These are phyloP conservation scores for Carcinoscorpius rotundicauda DNA, from an alignment of 1,140 invertebrate genomes.

Conservation along the genomic window DNA sequence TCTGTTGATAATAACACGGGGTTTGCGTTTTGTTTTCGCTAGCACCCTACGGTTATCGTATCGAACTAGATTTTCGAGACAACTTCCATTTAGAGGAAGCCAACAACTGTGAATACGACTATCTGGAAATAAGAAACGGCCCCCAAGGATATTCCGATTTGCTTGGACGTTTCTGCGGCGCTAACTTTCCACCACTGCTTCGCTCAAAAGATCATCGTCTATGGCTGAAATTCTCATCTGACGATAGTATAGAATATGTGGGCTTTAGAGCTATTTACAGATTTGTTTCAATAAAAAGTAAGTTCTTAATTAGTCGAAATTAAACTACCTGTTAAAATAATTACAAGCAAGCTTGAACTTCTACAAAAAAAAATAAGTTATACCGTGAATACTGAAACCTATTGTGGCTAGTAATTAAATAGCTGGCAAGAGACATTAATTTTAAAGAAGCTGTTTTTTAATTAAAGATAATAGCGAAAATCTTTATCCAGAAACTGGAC, in stretches of 20 bases:
- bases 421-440: too few relatives aligned
- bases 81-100: constrained; percentile 62
- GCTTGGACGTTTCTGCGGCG: constrained; percentile 56
- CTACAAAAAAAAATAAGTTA: too few relatives aligned
- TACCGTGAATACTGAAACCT: too few relatives aligned
- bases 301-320: constrained; percentile 1
- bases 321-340: too few relatives aligned
- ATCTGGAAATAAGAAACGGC: constrained; percentile 62
- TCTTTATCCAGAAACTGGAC: too few relatives aligned
- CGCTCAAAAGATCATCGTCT: constrained; percentile 59
- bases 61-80: constrained; percentile 69
- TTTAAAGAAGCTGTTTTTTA: too few relatives aligned
- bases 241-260: constrained; percentile 67
- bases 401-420: too few relatives aligned
- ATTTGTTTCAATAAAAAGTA: constrained; percentile 39
- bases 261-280: constrained; percentile 69
- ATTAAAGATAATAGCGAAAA: too few relatives aligned
- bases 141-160: constrained; percentile 64
- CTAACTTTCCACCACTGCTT: constrained; percentile 60
- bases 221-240: constrained; percentile 72
- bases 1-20: too few relatives aligned
- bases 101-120: constrained; percentile 64
- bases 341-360: too few relatives aligned
- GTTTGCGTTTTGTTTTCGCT: constrained; percentile 31
- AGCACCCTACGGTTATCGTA: constrained; percentile 58